A percentile compares a stretch with the other conserved stretches of the same genome.
phyloP scores from a whole-genome alignment of 2,113 vertebrate genomes.

The Oostethus manadensis region DNA sequence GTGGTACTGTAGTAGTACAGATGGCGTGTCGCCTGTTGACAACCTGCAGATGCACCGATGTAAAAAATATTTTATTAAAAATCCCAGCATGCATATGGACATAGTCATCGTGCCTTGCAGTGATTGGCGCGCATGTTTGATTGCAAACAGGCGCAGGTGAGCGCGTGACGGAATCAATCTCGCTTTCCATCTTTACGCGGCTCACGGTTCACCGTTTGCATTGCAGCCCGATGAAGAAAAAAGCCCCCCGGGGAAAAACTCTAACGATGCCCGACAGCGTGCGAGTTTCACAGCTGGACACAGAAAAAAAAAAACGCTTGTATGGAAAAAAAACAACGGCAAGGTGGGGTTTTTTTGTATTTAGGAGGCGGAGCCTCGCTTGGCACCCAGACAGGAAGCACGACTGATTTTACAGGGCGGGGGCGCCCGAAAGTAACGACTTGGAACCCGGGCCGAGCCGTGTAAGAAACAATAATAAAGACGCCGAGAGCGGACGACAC shows the following conservation, averaged over 20 bases:
- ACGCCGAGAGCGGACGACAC: slow-evolving; percentile 55
- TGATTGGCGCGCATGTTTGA: slow-evolving; percentile 48
- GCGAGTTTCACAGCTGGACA: slow-evolving; percentile 54
- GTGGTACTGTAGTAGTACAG: too few species aligned
- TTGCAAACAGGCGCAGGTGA: slow-evolving; percentile 61
- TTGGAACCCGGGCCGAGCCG: slow-evolving; percentile 40
- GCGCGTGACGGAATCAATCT: slow-evolving; percentile 22
- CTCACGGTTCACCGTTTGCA: slow-evolving; percentile 67
- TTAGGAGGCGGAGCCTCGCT: slow-evolving; percentile 41
- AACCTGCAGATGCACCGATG: too few species aligned
- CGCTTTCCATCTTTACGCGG: slow-evolving; percentile 10
- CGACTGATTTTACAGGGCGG: slow-evolving; percentile 51
- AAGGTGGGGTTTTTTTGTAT: slow-evolving; percentile 36
- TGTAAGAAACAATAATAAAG: slow-evolving; percentile 67
- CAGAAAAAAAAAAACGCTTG: slow-evolving; percentile 43
- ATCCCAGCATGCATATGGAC: too few species aligned
- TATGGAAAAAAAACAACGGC: slow-evolving; percentile 48
- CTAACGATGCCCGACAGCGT: slow-evolving; percentile 57
- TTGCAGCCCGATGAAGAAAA: slow-evolving; percentile 48
- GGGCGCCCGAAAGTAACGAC: slow-evolving; percentile 58
- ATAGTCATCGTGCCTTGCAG: too few species aligned
- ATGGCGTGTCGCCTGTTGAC: too few species aligned
- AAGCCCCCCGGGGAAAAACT: slow-evolving; percentile 50
- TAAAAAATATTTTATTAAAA: too few species aligned
- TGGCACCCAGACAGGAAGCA: slow-evolving; percentile 57